Percentiles rank a stretch among this genome's conserved stretches.
These are phyloP conservation scores for Apostichopus californicus DNA, from an alignment of 35 echinoderm and acorn worm genomes.

Conservation along the genomic window DNA sequence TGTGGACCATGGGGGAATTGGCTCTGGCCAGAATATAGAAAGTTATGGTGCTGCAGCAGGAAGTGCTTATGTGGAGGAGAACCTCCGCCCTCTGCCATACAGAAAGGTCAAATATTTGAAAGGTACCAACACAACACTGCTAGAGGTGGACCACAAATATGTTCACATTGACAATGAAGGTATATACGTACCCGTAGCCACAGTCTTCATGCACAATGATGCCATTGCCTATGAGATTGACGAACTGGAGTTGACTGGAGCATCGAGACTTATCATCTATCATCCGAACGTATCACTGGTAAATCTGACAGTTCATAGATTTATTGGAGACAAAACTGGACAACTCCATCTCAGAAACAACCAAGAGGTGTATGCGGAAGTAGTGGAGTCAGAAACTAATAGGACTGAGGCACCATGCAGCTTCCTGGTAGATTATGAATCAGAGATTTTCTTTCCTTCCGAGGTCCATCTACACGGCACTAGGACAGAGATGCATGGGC, in stretches of 20 bases:
- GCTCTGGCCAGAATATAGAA: constrained; percentile 15
- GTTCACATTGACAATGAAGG: constrained; percentile 88
- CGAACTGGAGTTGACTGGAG: constrained; percentile 87
- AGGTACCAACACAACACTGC: constrained; percentile 67
- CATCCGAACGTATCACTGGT: constrained; percentile 66
- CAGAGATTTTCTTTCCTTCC: constrained; percentile 82
- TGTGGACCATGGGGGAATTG: constrained; percentile 75
- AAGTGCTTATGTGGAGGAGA: constrained; percentile 86
- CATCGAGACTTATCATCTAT: constrained; percentile 72
- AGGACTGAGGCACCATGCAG: constrained; percentile 91
- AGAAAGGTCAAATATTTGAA: constrained; percentile 85
- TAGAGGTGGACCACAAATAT: constrained; percentile 90
- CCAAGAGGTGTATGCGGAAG: constrained; percentile 80
- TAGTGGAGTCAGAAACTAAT: constrained; percentile 81
- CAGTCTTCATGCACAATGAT: constrained; percentile 78
- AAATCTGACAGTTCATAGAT: constrained; percentile 74
- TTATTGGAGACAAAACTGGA: constrained; percentile 89
- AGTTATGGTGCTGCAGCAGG: constrained; percentile 84
- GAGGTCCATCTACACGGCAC: constrained; percentile 91
- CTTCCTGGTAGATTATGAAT: constrained; percentile 78
- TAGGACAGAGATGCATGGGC: constrained; percentile 76
- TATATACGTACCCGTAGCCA: constrained; percentile 69
- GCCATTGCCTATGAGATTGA: constrained; percentile 75
- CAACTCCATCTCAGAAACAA: constrained; percentile 80
- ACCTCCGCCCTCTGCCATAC: constrained; percentile 78